Base-by-base conservation (phyloP, 2,797 vertebrate genomes). In the Lutjanus campechanus region DNA sequence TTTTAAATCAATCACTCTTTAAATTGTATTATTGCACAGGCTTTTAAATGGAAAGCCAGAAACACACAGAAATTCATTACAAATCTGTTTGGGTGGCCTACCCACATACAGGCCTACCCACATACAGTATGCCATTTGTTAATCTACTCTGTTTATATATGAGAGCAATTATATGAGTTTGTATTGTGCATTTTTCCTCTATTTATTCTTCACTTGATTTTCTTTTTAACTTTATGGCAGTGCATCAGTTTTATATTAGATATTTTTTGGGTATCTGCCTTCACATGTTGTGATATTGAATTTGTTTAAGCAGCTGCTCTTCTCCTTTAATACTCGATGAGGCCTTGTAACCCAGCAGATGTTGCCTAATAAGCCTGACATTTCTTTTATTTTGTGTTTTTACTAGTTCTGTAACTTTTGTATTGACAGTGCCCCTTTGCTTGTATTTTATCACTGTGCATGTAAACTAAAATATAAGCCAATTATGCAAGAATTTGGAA, bases 401-500 rank as follows among this genome's bases (percentile, higher is more conserved):
- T n/a, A 49, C 17, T 19, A 15, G 16, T 56, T 36, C 36, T 51
- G 8, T 44, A n/a, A 12, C 15, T 51, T 66, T 67, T 55, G 20
- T 49, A 7, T 62, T 51, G 17, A 54, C 55, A 15, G 40, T 60
- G 13, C 54, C 5, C 5, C 2, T 67, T 67, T 55, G 29, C 65
- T 73, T 51, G 7, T 49, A 7, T 66, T 85, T 60, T 63, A 58
- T 71, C 50, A 46, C 70, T 19, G 16, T 12, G 13, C 49, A 67
- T 58, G 47, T 75, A 68, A 82, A 80, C 61, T 56, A 51, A 83
- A 82, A 77, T 67, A 64, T 68, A 67, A 83, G 53, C 2, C 63
- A 11, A 59, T 76, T 83, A 60, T 82, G n/a, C 36, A 76, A 77
- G 71, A 63, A 66, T 88, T 70, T 77, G 59, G 50, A 77, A 84